These are phyloP conservation scores for Taphrorychus bicolor DNA, from an alignment of 2,888 invertebrate species.

Conservation along the genomic window DNA sequence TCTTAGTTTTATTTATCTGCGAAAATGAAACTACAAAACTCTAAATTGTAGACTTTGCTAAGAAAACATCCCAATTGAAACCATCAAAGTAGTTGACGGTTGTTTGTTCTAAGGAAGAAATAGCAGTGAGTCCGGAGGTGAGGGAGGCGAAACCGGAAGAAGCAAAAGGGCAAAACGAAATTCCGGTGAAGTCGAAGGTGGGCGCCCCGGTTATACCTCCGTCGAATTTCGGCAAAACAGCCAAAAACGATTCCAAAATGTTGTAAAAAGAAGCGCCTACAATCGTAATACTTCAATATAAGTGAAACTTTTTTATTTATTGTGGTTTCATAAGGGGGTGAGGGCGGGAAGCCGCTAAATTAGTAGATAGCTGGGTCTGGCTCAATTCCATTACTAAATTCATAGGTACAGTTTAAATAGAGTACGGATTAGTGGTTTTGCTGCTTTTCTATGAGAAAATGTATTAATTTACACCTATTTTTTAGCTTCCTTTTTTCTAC, in stretches of 20 bases:
- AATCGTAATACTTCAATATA: neutral
- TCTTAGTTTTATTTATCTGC: no score
- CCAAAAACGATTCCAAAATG: constrained; percentile 1
- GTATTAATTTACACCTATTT: no score
- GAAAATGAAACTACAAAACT: no score
- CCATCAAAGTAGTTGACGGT: no score
- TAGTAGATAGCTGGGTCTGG: neutral
- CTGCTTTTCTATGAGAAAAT: no score
- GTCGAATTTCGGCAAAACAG: constrained; percentile 52
- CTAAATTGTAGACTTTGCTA: no score
- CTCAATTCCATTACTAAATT: no score
- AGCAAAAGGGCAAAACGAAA: neutral
- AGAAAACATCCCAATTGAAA: no score
- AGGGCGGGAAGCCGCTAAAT: neutral
- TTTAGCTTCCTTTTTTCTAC: no score
- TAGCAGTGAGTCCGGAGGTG: constrained; percentile 8
- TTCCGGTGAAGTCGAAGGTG: constrained; percentile 45
- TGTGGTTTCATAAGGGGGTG: neutral
- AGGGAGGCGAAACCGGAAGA: constrained; percentile 5
- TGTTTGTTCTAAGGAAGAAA: constrained; percentile 20
- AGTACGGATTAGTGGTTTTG: no score
- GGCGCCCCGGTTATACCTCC: constrained; percentile 43
- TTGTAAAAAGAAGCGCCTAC: neutral
- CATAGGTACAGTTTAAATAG: no score
- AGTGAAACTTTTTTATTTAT: neutral